These are phyloP conservation scores for Antheraea mylitta DNA, from an alignment of 1,140 invertebrate species.

Conservation along the genomic window DNA sequence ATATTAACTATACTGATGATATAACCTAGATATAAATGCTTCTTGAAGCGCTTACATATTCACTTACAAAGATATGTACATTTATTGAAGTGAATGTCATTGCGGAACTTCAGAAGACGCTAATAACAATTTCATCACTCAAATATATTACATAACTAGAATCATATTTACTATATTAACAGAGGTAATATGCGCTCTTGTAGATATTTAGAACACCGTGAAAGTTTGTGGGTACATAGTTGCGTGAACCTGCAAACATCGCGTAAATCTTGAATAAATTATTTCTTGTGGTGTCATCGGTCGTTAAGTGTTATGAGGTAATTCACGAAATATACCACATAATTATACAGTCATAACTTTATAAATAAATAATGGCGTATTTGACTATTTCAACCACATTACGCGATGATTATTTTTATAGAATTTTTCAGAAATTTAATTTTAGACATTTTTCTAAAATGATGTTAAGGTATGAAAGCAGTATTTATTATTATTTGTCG, in stretches of 20 bases:
- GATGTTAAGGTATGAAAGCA: not conserved
- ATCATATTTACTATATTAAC: not conserved
- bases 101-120: not conserved
- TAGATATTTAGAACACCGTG: conserved; percentile 7
- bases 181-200: not conserved
- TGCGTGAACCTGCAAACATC: conserved; percentile 10
- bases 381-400: not conserved
- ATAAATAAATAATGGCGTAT: not conserved
- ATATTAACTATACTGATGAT: too few species aligned
- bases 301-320: not conserved
- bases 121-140: not conserved
- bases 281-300: not conserved
- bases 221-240: conserved; percentile 16
- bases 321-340: not conserved
- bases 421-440: not conserved
- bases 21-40: too few species aligned
- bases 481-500: not conserved
- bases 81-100: not conserved
- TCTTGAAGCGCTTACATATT: too few species aligned
- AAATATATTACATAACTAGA: not conserved
- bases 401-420: not conserved
- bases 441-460: not conserved
- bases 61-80: not conserved
- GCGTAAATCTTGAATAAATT: conserved; percentile 15
- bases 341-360: not conserved